phyloP scores from a whole-genome alignment of 2,888 invertebrate species.

The Cephalotes varians region DNA sequence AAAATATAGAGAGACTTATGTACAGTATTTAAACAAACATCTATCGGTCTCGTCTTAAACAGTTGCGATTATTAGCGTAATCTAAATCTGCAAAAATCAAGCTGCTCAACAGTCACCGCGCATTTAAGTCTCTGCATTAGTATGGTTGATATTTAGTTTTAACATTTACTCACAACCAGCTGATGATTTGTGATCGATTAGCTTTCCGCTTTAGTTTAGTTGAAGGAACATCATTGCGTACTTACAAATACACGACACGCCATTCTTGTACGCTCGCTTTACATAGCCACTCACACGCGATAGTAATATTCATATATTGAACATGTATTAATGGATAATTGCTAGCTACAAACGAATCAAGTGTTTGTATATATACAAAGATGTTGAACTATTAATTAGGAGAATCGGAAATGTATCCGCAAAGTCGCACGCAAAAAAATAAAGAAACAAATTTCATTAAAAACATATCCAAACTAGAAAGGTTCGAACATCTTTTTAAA shows the following conservation, averaged over 20 bases:
- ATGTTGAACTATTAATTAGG: constrained; percentile 2
- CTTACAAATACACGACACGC: constrained; percentile 40
- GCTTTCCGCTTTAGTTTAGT: constrained; percentile 65
- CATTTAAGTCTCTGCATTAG: constrained; percentile 59
- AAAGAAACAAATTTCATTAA: not conserved
- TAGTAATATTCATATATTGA: constrained; percentile 28
- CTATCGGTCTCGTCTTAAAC: not conserved
- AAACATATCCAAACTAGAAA: not conserved
- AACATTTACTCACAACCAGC: constrained; percentile 83
- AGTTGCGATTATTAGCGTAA: constrained; percentile 15
- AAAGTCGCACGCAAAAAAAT: not conserved
- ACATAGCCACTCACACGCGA: constrained; percentile 24
- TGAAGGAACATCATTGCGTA: constrained; percentile 64
- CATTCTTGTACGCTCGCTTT: constrained; percentile 15
- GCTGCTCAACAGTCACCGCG: constrained; percentile 60
- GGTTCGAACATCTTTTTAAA: not conserved
- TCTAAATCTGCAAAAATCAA: constrained; percentile 52
- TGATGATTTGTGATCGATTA: constrained; percentile 81
- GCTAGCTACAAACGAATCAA: constrained; percentile 14
- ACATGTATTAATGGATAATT: constrained; percentile 21
- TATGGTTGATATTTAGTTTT: constrained; percentile 69
- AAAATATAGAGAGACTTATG: constrained; percentile 29
- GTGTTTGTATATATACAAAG: not conserved
- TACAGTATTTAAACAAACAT: constrained; percentile 33
- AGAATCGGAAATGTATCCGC: constrained; percentile 9